Evolutionary conservation across 2,797 vertebrate genomes (phyloP), one percentile per base, ranked within the genome.

Genomic region (Harpagifer antarcticus): DNA sequence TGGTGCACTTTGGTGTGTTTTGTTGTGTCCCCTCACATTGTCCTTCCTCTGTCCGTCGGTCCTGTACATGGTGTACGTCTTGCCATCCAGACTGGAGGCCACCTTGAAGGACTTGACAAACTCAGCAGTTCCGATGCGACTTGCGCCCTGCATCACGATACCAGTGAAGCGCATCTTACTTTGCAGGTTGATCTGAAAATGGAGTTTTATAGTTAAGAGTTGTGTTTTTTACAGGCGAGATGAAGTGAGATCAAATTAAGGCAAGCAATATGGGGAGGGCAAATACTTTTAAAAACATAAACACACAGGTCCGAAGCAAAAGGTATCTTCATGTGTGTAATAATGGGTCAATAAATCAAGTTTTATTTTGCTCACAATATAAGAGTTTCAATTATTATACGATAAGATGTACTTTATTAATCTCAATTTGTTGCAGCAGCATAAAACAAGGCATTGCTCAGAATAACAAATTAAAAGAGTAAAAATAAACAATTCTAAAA

Each of bases 81-180:
- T 92, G 10, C 98, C 97, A 0, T 97, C 95, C 12, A 94, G 83
- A 80, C 98, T 98, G 84, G 96, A 96, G 0, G 96, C 94, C 14
- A 99, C 94, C 86, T 97, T 99, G 92, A 96, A 99, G 70, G 93
- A 83, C 1, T 95, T 97, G 65, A 99, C 89, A 7, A 94, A 99
- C 87, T 99, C 97, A 0, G 94, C 87, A 0, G 89, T 86, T 23
- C 97, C 97, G 3, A 96, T 93, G 0, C 97, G 97, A 74, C 97
- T 96, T 43, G 98, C 98, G 0, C 98, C 98, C 88, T 99, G 98
- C 0, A 95, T 98, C 81, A 97, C 93, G 19, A 99, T 87, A 0
- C 97, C 98, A 0, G 94, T 96, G 44, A 99, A 90, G 11, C 94
- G 88, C 96, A 99, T 97, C 90, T 95, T 95, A 81, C 96, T 94